Evolutionary conservation across 2,797 vertebrate genomes (phyloP), one percentile per base, ranked within the genome.

Genomic region (Catharus ustulatus): DNA sequence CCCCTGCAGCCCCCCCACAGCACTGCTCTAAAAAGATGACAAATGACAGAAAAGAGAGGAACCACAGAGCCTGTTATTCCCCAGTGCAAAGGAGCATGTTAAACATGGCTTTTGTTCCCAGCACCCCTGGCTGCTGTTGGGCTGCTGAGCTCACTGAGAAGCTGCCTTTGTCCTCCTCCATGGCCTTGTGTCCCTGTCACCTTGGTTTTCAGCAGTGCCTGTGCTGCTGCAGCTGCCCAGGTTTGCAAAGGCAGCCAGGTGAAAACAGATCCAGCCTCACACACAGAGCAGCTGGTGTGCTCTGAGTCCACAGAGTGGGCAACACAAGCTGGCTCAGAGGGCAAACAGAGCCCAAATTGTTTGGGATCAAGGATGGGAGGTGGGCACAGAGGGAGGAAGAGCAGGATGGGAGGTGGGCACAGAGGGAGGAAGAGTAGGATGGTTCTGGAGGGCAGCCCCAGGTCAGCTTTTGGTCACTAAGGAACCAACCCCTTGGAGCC

Each of bases 321-420:
- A 0, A 1, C 4, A 5, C 0, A 0, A 23, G 55, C 12, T 1
- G 1, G 15, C 49, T n/a, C 30, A 10, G 36, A 18, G 30, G 77
- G 49, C 61, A 63, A 1, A 9, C 0, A 13, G 27, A 18, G 22
- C 36, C 57, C 8, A 2, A 5, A 11, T 1, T 2, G 62, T 6
- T 12, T 24, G 78, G 15, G 13, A 9, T 2, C 0, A 2, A 13
- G 69, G 69, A 5, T 11, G 49, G 84, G 32, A 68, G 54, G 13
- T 12, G 55, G 48, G 73, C 5, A 21, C 13, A 8, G 58, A 52
- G 30, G 48, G 19, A 43, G 11, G 66, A 59, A 8, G 72, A 76
- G 84, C 80, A 68, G 76, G 17, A 36, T 36, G 8, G 4, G 38
- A 40, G 38, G 38, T 40, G 38, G 38, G 38, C 9, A 40, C 13